Conservation (phyloP, 2,113 vertebrate species). For the Chiloscyllium plagiosum region DNA sequence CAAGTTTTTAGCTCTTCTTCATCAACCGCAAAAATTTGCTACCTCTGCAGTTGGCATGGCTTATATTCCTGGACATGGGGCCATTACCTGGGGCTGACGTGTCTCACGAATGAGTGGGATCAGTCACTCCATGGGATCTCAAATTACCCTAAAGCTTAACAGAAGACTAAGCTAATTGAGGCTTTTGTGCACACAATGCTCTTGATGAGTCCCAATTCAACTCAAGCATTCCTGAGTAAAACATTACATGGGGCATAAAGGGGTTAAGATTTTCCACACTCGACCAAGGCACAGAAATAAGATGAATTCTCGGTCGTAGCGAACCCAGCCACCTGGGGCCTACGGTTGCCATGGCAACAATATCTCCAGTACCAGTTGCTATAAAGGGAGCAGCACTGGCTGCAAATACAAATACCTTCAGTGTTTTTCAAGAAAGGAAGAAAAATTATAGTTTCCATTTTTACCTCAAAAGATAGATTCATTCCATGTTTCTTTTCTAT, state of each 20-base stretch:
- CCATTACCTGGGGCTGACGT: too few species aligned
- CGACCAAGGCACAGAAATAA: not conserved
- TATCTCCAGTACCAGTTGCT: slow-evolving; percentile 16
- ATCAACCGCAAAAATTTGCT: too few species aligned
- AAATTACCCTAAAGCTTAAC: not conserved
- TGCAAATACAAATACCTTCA: not conserved
- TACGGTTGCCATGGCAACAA: not conserved
- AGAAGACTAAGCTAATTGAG: not conserved
- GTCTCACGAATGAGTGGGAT: too few species aligned
- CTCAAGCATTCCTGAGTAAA: not conserved
- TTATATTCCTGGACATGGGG: too few species aligned
- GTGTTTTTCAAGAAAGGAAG: not conserved
- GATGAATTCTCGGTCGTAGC: not conserved
- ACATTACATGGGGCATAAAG: not conserved
- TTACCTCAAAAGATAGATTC: slow-evolving; percentile 12
- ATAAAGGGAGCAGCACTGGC: not conserved
- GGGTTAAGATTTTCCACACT: not conserved
- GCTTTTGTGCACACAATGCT: not conserved
- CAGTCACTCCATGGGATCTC: too few species aligned
- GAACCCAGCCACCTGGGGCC: slow-evolving; percentile 23
- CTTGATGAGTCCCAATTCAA: not conserved
- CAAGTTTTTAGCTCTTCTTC: too few species aligned
- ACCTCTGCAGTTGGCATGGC: too few species aligned
- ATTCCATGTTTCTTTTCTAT: not conserved
- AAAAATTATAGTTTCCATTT: slow-evolving; percentile 32